Base-by-base conservation (phyloP, 2,888 invertebrate genomes). In the Mechanitis mazaeus region DNA sequence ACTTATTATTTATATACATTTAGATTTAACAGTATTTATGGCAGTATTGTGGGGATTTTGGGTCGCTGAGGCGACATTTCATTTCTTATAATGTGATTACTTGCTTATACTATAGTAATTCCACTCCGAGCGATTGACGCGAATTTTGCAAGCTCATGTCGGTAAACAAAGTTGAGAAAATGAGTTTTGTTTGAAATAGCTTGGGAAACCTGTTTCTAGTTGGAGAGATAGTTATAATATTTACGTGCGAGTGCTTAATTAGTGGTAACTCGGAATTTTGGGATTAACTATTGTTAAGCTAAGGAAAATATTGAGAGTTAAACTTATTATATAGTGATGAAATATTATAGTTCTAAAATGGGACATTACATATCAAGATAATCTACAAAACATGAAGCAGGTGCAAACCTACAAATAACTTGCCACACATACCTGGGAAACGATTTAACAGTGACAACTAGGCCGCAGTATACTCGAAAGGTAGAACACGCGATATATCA, bases 41-140 rank as follows among this genome's bases (percentile, higher is more conserved):
- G 72, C 66, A 66, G 66, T 70, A 72, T 72, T 72, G 69, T 67
- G 61, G 65, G 66, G 71, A 68, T 70, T 72, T 72, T 66, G 66
- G 59, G 67, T 65, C 65, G 66, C 61, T 68, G 68, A 55, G 68
- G 64, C 64, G 66, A 69, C 65, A 60, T 69, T 71, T 62, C 66
- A 65, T 70, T 67, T 65, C 65, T 68, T 68, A 64, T 66, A 67
- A 66, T 63, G 61, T 65, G 61, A 69, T 68, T 69, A 61, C 63
- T 62, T 64, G 55, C 58, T 64, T 66, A 63, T 61, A 63, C 61
- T 58, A 54, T 63, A 68, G 58, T 64, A 60, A 62, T 53, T 58
- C 58, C 54, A 61, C 56, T 65, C 59, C 42, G 59, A 61, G 59
- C 62, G 65, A 67, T 68, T 64, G 61, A 55, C 45, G 56, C 54